Evolutionary conservation across 1,140 invertebrate species (phyloP).

Genomic region (Rhynchophorus ferrugineus): DNA sequence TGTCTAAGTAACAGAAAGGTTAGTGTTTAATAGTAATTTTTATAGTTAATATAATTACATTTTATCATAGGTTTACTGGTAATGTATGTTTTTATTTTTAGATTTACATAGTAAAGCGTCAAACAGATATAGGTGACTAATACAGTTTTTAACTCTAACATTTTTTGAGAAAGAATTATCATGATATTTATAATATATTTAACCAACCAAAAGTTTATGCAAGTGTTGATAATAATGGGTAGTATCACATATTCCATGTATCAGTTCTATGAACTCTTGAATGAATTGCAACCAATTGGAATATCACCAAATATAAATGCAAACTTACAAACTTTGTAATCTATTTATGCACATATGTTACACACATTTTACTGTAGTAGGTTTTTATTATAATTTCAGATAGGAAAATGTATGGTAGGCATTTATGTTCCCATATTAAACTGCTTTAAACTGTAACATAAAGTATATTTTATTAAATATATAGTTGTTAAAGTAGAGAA

Average conservation of each 20-base stretch:
- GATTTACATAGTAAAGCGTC: constrained; percentile 14
- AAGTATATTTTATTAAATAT: no score
- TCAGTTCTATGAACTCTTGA: constrained; percentile 9
- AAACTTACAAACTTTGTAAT: not conserved
- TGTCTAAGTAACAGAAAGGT: constrained; percentile 21
- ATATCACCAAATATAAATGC: not conserved
- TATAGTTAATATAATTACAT: not conserved
- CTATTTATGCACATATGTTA: no score
- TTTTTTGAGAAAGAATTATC: not conserved
- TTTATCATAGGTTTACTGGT: not conserved
- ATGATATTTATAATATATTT: constrained; percentile 22
- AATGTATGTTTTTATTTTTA: constrained; percentile 9
- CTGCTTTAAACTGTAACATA: no score
- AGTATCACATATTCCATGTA: constrained; percentile 9
- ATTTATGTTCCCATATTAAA: no score
- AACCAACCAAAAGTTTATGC: constrained; percentile 14
- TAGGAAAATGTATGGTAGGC: no score
- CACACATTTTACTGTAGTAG: no score
- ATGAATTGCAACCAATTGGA: not conserved
- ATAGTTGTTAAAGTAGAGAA: no score
- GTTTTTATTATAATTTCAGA: no score
- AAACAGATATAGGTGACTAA: not conserved
- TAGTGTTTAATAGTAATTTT: not conserved
- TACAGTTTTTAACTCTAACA: not conserved
- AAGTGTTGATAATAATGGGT: constrained; percentile 14